phyloP scores from a whole-genome alignment of 2,888 invertebrate species.

The Sipha maydis region DNA sequence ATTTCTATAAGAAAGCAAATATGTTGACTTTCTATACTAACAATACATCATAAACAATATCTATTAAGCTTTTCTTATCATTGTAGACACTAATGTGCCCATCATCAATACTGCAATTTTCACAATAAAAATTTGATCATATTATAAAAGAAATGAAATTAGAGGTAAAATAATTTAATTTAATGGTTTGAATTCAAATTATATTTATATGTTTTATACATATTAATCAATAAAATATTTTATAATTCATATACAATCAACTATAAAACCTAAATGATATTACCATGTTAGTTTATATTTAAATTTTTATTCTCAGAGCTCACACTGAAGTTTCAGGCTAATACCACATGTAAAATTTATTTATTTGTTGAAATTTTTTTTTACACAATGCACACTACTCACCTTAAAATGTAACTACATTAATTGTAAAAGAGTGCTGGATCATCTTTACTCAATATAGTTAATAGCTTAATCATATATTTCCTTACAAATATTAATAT shows the following conservation, averaged over 20 bases:
- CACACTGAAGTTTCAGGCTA: conserved; percentile 74
- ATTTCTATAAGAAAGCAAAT: no score
- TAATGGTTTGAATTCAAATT: no score
- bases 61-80: no score
- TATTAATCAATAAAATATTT: no score
- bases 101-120: no score
- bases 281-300: conserved; percentile 26
- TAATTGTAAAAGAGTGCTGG: conserved; percentile 35
- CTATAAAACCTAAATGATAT: conserved; percentile 66
- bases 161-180: not conserved
- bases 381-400: conserved; percentile 68
- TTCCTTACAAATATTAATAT: not conserved
- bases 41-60: no score
- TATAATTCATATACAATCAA: not conserved
- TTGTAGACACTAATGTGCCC: no score
- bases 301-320: conserved; percentile 72
- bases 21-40: no score
- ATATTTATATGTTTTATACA: no score
- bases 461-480: not conserved
- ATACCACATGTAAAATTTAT: conserved; percentile 73
- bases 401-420: conserved; percentile 41
- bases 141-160: not conserved
- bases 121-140: no score
- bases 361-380: conserved; percentile 72
- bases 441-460: not conserved